Conservation (phyloP, 2,797 vertebrate genomes). For the Glossophaga mutica region DNA sequence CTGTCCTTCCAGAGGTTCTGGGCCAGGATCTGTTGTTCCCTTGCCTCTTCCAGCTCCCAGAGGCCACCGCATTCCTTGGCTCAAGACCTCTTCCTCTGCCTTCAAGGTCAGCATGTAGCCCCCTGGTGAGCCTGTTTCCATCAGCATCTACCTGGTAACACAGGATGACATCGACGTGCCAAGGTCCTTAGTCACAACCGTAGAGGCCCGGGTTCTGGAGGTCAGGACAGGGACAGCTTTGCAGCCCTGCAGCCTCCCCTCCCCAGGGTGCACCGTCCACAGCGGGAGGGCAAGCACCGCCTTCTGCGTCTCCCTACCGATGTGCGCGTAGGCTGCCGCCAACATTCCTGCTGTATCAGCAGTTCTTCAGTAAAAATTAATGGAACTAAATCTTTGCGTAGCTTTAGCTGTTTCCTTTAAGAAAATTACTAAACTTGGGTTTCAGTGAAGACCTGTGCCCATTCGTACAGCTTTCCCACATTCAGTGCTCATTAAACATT, state of each 20-base stretch:
- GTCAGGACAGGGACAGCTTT: background rate
- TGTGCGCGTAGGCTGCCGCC: background rate
- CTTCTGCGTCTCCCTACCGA: no score
- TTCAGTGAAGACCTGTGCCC: background rate
- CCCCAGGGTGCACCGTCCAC: fast-evolving
- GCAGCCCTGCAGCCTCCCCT: background rate
- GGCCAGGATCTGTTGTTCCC: background rate
- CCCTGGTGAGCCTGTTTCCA: background rate
- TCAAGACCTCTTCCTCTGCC: no score
- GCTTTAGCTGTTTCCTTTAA: constrained; percentile 12
- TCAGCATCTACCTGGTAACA: background rate
- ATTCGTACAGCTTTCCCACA: background rate
- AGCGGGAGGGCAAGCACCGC: background rate
- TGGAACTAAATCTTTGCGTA: background rate
- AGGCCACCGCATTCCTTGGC: background rate
- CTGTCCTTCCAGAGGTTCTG: background rate
- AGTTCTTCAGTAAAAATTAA: background rate
- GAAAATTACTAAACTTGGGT: background rate
- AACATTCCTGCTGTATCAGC: background rate
- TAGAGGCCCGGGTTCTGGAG: background rate
- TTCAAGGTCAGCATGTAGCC: background rate
- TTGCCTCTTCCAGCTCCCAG: background rate
- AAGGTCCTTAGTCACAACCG: background rate
- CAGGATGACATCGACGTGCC: background rate
- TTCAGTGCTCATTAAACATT: background rate